Evolutionary conservation across 2,888 invertebrate genomes (phyloP).

Genomic region (Junonia oenone): DNA sequence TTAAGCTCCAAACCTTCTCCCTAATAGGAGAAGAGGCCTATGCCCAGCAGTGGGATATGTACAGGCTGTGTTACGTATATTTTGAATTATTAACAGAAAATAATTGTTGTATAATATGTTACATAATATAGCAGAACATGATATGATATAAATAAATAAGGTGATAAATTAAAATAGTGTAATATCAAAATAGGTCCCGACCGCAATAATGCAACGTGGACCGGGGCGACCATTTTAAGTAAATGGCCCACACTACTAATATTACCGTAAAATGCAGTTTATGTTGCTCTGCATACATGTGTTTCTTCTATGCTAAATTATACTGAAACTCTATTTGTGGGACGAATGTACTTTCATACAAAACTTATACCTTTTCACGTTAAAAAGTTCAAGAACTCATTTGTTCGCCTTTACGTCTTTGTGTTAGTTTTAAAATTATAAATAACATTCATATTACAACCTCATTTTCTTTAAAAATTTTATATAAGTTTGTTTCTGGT

Average conservation of each 20-base stretch:
- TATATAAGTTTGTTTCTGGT: too few species aligned
- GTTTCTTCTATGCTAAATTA: conserved; percentile 22
- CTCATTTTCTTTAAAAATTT: too few species aligned
- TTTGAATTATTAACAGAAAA: neutral
- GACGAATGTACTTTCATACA: neutral
- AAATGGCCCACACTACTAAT: conserved; percentile 55
- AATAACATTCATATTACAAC: too few species aligned
- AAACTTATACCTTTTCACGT: neutral
- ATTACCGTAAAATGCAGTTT: conserved; percentile 64
- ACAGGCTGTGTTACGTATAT: too few species aligned
- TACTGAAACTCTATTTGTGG: conserved; percentile 5
- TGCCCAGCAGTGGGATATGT: too few species aligned
- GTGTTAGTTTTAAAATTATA: neutral
- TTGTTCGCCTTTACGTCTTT: neutral
- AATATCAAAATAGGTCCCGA: conserved; percentile 32
- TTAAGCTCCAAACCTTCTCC: too few species aligned
- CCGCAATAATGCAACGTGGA: conserved; percentile 33
- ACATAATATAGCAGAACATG: neutral
- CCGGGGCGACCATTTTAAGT: conserved; percentile 44
- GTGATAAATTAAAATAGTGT: neutral
- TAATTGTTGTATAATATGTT: neutral
- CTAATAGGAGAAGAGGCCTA: too few species aligned
- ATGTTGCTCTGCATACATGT: conserved; percentile 33
- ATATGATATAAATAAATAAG: neutral
- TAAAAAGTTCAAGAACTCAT: neutral